A percentile compares a stretch with the other conserved stretches of the same genome.
These are phyloP conservation scores for Lophius piscatorius DNA, from an alignment of 2,113 vertebrate species.

Conservation along the genomic window DNA sequence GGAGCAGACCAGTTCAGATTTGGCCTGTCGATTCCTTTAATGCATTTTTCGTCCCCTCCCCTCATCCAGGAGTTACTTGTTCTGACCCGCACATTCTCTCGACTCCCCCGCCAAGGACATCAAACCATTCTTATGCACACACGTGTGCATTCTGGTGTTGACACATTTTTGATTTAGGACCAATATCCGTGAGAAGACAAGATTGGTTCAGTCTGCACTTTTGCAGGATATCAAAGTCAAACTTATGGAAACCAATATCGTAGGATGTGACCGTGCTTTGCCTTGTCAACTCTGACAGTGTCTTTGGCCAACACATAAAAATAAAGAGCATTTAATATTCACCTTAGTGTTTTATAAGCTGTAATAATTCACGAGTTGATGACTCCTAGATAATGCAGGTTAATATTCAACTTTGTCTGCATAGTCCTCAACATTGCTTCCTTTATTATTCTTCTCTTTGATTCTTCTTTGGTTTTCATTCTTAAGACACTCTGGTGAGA, in stretches of 20 bases:
- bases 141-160: slow-evolving; percentile 21
- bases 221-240: slow-evolving; percentile 29
- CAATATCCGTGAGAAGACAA: slow-evolving; percentile 31
- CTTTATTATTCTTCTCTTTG: slow-evolving; percentile 33
- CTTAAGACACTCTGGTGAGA: not conserved
- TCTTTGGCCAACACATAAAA: slow-evolving; percentile 21
- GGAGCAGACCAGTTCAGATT: slow-evolving; percentile 39
- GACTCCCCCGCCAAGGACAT: slow-evolving; percentile 44
- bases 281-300: slow-evolving; percentile 14
- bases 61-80: slow-evolving; percentile 54
- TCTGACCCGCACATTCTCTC: slow-evolving; percentile 49
- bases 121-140: slow-evolving; percentile 9
- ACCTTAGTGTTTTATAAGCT: slow-evolving; percentile 37
- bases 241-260: slow-evolving; percentile 28
- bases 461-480: not conserved
- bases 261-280: slow-evolving; percentile 5
- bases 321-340: slow-evolving; percentile 27
- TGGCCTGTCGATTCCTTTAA: slow-evolving; percentile 44
- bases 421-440: slow-evolving; percentile 16
- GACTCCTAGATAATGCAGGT: too few species aligned
- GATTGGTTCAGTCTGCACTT: slow-evolving; percentile 29
- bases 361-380: too few species aligned
- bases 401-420: slow-evolving; percentile 14
- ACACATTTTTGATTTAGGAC: slow-evolving; percentile 46
- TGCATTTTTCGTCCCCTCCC: slow-evolving; percentile 36